phyloP scores from a whole-genome alignment of 2,888 invertebrate species.

The Axea sp. region DNA sequence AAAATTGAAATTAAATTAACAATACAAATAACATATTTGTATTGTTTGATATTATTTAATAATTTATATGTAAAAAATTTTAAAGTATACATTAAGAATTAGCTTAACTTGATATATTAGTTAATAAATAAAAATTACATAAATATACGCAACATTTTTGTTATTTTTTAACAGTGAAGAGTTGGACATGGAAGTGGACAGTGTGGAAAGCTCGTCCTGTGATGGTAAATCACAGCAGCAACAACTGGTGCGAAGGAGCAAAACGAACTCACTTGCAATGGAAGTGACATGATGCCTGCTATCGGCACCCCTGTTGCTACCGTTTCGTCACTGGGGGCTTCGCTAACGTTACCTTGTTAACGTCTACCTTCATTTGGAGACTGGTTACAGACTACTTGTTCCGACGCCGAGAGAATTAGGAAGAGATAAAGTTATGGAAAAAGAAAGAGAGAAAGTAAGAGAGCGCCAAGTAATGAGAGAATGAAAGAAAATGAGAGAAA shows the following conservation, averaged over 20 bases:
- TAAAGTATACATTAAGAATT: too few species aligned
- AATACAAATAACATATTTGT: too few species aligned
- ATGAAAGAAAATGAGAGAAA: slow-evolving; percentile 6
- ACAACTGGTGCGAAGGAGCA: slow-evolving; percentile 81
- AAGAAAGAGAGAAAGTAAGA: slow-evolving; percentile 1
- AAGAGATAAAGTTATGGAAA: slow-evolving; percentile 1
- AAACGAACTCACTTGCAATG: slow-evolving; percentile 81
- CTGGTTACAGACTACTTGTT: slow-evolving; percentile 66
- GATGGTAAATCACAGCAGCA: slow-evolving; percentile 77
- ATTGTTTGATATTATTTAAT: too few species aligned
- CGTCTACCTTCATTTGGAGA: slow-evolving; percentile 69
- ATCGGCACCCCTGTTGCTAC: slow-evolving; percentile 76
- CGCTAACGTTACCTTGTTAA: slow-evolving; percentile 75
- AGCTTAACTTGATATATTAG: too few species aligned
- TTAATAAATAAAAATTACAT: too few species aligned
- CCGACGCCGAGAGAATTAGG: slow-evolving; percentile 58
- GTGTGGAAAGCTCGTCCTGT: slow-evolving; percentile 74
- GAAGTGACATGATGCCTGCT: slow-evolving; percentile 83
- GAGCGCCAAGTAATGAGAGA: not conserved
- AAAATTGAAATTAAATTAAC: too few species aligned
- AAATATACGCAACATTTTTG: too few species aligned
- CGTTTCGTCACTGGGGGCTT: slow-evolving; percentile 77
- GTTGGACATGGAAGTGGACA: slow-evolving; percentile 77
- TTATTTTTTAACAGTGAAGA: slow-evolving; percentile 73
- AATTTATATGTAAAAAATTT: too few species aligned